Conservation (phyloP, 2,797 vertebrate species). For the Myiotriccus ornatus region DNA sequence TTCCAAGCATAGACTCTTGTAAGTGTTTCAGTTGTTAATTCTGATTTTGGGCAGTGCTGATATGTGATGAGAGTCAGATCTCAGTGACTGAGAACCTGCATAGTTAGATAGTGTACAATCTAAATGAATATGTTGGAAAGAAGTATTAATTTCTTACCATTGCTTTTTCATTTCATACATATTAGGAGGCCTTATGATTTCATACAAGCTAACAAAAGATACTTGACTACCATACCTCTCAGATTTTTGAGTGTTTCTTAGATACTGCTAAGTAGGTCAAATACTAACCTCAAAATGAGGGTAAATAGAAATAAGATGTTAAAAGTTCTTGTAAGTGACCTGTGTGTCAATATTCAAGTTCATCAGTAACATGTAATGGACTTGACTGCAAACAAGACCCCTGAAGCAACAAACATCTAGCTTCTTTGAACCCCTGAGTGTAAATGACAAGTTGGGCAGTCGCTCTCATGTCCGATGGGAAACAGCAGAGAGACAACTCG, state of each 20-base stretch:
- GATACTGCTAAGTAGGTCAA: neutral
- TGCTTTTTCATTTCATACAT: neutral
- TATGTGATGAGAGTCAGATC: neutral
- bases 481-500: neutral
- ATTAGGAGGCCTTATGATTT: neutral
- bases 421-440: neutral
- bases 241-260: neutral
- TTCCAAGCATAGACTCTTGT: neutral
- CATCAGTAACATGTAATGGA: neutral
- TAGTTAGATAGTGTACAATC: neutral
- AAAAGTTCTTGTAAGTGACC: neutral
- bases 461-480: neutral
- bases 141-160: neutral
- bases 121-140: neutral
- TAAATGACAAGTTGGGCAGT: neutral
- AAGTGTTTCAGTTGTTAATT: neutral
- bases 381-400: neutral
- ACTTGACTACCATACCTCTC: neutral
- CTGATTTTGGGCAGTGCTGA: neutral
- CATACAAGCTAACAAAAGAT: neutral
- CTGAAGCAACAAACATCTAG: neutral
- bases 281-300: neutral
- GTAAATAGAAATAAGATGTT: neutral
- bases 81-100: neutral
- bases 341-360: neutral